Base-by-base conservation (phyloP, 2,797 vertebrate species). In the Cercopithecus mitis region DNA sequence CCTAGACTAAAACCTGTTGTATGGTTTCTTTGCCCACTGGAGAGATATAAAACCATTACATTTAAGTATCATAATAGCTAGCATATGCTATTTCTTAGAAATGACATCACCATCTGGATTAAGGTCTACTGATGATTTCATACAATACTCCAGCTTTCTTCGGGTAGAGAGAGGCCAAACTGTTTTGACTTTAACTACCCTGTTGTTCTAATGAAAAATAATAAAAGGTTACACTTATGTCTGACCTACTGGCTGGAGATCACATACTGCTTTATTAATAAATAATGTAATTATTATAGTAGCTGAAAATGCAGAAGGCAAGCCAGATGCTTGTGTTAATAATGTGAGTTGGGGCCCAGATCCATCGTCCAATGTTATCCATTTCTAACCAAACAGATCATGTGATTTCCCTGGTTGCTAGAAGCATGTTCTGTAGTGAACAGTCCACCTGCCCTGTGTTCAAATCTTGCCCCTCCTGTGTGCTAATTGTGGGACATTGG, bases 11-110 rank as follows among this genome's bases (percentile, higher is more conserved):
- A 99, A 98, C 97, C 98, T 98, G 98, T 96, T 98, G 98, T 98
- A 98, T 90, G 92, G 97, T 97, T 98, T 98, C 98, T 98, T 98
- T 98, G 96, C 98, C 98, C 98, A 98, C 98, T 98, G 97, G 99
- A 99, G 98, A 98, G 98, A 98, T 98, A 98, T 99, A 98, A 99
- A 99, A 98, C 98, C 98, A 99, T 99, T 99, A 99, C 98, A 98
- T 99, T 98, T 99, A 99, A 99, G 98, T 98, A 98, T 98, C 98
- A 98, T 99, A 99, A 99, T 99, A 98, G 98, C 98, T 98, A 98
- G 98, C 99, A 99, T 99, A 99, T 99, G 99, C 98, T 99, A 98
- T 99, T 98, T 98, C 98, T 98, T 98, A 99, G 98, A 99, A 98
- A 98, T 98, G 98, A 99, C 98, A 98, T 98, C 96, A 93, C 99